Evolutionary conservation across 2,888 invertebrate species (phyloP), one percentile per base, ranked within the genome.

Genomic region (Oscheius sp.): DNA sequence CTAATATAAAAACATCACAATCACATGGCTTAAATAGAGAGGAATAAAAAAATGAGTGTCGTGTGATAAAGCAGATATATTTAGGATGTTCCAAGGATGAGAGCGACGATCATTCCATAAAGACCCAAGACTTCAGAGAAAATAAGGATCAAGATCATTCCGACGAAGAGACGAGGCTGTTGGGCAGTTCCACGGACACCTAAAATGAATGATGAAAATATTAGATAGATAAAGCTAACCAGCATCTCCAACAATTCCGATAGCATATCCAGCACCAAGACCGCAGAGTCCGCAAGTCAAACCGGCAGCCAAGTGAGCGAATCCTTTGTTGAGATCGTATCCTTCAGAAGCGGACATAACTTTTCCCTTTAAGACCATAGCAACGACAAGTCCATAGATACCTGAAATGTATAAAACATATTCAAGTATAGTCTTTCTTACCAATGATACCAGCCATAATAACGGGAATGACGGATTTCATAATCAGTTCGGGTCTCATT

Each of bases 401-500:
- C 96, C 64, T 64, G n/a, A 51, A 64, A 45, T 24, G 22, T 6
- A 1, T 47, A 9, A 22, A 62, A n/a, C 33, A 62, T 20, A 62
- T 45, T 5, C 12, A 12, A 36, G n/a, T 57, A n/a, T n/a, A n/a
- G n/a, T n/a, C n/a, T n/a, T n/a, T 36, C 64, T 64, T 20, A 64
- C 64, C 98, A 63, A 83, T 83, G 71, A 81, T 81, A 82, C 81
- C 70, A 64, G 84, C 84, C 84, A 85, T 85, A 72, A 85, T 84
- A 85, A 98, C 97, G 83, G 98, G 98, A 90, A 98, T 97, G 90
- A 98, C 96, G 88, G 95, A 96, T 90, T 97, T 97, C 97, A 98
- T 98, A 90, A 98, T 98, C 87, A 98, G 91, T 90, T 98, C 98
- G 78, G 98, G 98, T 90, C 97, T 91, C 97, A 98, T 98, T 87